Percentiles rank a stretch among this genome's conserved stretches.
Evolutionary conservation across 2,888 invertebrate species (phyloP).

Genomic region (Nowickia ferox): DNA sequence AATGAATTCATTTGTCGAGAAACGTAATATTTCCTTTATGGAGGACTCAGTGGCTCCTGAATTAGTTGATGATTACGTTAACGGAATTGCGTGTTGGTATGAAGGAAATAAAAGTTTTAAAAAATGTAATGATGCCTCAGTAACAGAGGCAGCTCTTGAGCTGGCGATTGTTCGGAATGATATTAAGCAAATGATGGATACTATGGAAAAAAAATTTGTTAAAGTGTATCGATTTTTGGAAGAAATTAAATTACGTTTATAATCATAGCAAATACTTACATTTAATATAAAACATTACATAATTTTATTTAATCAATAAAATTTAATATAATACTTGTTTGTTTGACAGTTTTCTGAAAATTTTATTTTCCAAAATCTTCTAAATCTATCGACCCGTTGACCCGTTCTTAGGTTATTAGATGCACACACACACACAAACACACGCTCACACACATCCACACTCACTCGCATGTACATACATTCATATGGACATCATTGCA

Average conservation of each 20-base stretch:
- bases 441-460: too few species aligned
- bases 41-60: slow-evolving; percentile 80
- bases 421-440: too few species aligned
- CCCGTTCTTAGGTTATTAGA: too few species aligned
- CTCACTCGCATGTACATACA: too few species aligned
- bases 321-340: slow-evolving; percentile 44
- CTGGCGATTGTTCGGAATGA: slow-evolving; percentile 81
- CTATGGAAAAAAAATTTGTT: slow-evolving; percentile 80
- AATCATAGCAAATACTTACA: slow-evolving; percentile 24
- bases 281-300: slow-evolving; percentile 20
- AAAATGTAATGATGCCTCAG: slow-evolving; percentile 76
- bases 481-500: too few species aligned
- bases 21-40: slow-evolving; percentile 79
- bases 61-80: slow-evolving; percentile 81
- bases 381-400: too few species aligned
- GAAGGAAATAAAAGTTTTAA: slow-evolving; percentile 79
- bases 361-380: too few species aligned
- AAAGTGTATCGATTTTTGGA: slow-evolving; percentile 81
- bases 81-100: slow-evolving; percentile 82
- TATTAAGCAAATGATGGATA: slow-evolving; percentile 79
- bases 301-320: slow-evolving; percentile 42
- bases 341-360: background rate
- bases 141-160: slow-evolving; percentile 78
- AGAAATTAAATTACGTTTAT: slow-evolving; percentile 80
- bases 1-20: slow-evolving; percentile 81